These are phyloP conservation scores for Syngnathus floridae DNA, from an alignment of 2,113 vertebrate species.

Conservation along the genomic window DNA sequence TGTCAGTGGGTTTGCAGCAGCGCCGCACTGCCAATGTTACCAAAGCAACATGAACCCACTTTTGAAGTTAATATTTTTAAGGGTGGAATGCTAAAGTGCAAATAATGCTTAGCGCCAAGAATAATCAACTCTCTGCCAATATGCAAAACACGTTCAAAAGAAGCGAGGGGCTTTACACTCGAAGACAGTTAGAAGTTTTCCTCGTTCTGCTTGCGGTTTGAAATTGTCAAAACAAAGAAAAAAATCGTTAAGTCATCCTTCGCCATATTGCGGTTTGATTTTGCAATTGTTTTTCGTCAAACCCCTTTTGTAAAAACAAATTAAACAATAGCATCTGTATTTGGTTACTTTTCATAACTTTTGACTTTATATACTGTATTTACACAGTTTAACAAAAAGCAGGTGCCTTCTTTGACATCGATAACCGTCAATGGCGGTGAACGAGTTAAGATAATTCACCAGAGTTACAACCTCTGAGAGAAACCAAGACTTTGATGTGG, in stretches of 20 bases:
- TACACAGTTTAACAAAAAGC: too few relatives aligned
- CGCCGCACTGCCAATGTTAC: neutral
- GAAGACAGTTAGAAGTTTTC: neutral
- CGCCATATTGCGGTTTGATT: neutral
- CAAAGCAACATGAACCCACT: neutral
- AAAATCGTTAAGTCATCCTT: neutral
- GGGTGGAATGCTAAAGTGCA: neutral
- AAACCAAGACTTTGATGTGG: neutral
- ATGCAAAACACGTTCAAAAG: neutral
- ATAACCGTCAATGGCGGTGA: too few relatives aligned
- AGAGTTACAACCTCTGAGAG: neutral
- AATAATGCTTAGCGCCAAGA: neutral
- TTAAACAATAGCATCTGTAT: too few relatives aligned
- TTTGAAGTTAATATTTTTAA: neutral
- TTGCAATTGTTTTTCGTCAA: too few relatives aligned
- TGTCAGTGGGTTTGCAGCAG: neutral
- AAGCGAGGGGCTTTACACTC: neutral
- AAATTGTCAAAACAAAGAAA: neutral
- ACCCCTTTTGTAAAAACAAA: too few relatives aligned
- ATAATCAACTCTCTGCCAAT: neutral
- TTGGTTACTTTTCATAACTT: too few relatives aligned
- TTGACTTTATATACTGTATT: too few relatives aligned
- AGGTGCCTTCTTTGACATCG: too few relatives aligned
- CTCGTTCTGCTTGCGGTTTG: neutral
- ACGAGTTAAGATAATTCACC: too few relatives aligned